Evolutionary conservation across 2,113 vertebrate species (phyloP).

Genomic region (Ranitomeya imitator): DNA sequence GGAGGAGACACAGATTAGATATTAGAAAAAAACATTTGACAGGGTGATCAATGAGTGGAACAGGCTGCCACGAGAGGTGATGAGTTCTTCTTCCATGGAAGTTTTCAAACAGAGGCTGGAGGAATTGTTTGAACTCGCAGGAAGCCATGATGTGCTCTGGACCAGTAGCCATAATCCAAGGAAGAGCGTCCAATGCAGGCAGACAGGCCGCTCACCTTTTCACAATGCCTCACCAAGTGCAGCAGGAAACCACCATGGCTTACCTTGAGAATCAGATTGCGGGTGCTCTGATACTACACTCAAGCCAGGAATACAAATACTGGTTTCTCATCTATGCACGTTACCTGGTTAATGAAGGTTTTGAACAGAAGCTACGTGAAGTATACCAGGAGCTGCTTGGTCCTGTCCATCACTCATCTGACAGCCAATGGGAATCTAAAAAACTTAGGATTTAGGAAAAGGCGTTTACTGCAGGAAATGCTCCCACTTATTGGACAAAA

Average conservation of each 20-base stretch:
- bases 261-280: conserved; percentile 96
- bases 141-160: conserved; percentile 87
- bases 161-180: conserved; percentile 92
- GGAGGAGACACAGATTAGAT: no score
- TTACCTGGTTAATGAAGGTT: conserved; percentile 97
- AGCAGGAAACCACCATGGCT: conserved; percentile 91
- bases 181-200: conserved; percentile 87
- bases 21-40: no score
- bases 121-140: conserved; percentile 87
- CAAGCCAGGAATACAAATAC: conserved; percentile 90
- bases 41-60: no score
- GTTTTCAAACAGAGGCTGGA: no score
- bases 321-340: conserved; percentile 97
- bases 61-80: no score
- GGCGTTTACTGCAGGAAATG: conserved; percentile 89
- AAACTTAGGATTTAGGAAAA: conserved; percentile 88
- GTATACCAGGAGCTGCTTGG: conserved; percentile 95
- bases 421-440: conserved; percentile 89
- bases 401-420: conserved; percentile 89
- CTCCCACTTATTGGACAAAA: conserved; percentile 95
- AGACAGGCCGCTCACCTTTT: conserved; percentile 91
- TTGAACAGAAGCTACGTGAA: conserved; percentile 90
- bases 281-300: conserved; percentile 84
- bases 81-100: no score
- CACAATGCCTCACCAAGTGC: conserved; percentile 89